phyloP scores from a whole-genome alignment of 2,113 vertebrate genomes.

The Penelope pileata region DNA sequence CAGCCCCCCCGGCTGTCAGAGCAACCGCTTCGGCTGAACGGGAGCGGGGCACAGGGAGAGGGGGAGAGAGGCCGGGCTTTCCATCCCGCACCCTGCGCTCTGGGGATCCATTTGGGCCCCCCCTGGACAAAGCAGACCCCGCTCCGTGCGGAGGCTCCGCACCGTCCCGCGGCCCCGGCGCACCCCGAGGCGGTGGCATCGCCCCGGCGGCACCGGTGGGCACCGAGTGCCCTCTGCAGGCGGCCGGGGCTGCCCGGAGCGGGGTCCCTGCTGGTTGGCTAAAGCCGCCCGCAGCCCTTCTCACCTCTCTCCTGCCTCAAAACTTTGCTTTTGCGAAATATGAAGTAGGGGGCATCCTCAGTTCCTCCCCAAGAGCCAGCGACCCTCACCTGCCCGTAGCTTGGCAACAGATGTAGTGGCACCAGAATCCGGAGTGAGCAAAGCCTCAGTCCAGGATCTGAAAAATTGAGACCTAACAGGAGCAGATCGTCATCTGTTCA shows the following conservation, averaged over 20 bases:
- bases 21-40: background rate
- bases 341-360: background rate
- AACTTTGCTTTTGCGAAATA: background rate
- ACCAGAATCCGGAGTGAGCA: background rate
- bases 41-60: no score
- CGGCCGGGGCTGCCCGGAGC: background rate
- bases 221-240: background rate
- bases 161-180: no score
- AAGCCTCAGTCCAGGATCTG: background rate
- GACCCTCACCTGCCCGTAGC: background rate
- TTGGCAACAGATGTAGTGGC: background rate
- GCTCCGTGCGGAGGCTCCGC: background rate
- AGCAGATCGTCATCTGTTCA: background rate
- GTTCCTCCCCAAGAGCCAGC: background rate
- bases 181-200: background rate
- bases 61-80: no score
- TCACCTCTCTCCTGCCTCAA: background rate
- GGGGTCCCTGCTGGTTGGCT: background rate
- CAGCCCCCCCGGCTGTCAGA: background rate
- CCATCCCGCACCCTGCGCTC: no score
- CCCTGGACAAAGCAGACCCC: background rate
- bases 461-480: conserved; percentile 3
- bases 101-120: no score
- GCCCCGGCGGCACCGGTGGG: no score
- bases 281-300: background rate